Evolutionary conservation across 2,888 invertebrate genomes (phyloP), one percentile per base, ranked within the genome.

Genomic region (Cataglyphis cursor): DNA sequence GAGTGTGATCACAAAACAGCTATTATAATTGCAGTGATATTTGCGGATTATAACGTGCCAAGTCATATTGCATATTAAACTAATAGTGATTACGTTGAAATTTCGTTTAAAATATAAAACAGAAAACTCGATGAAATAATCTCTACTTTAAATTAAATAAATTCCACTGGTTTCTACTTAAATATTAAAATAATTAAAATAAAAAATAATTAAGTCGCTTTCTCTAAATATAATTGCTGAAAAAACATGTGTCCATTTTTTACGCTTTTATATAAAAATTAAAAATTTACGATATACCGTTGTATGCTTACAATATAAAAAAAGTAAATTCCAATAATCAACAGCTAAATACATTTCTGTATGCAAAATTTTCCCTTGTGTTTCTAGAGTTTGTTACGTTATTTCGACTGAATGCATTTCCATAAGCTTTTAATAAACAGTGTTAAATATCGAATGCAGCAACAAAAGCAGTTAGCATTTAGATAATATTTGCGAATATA

Each of bases 401-500:
- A 51, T 51, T 51, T n/a, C n/a, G 4, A 44, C 12, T 24, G 28
- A 54, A 24, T 38, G 51, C 15, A n/a, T 51, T 76, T 54, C 28
- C 28, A 41, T 18, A 54, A 54, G 54, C 66, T 54, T 54, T 64
- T 74, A 81, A 62, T 74, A 51, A 41, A 74, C 81, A 54, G 18
- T 21, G 28, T 31, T 51, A 64, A 74, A 51, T 62, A 80, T 80
- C 59, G 61, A 57, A 73, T 59, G n/a, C 18, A 57, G 28, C 59
- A 28, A 59, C 31, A 41, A 70, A 81, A 73, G 24, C 24, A 28
- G 1, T 68, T 44, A 85, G 57, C 83, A 83, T 74, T 84, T 75
- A 83, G 82, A 85, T 84, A 84, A 86, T 73, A 85, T 81, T 31
- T 81, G 78, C 72, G 73, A 10, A 9, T 54, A 21, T 54, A 48